phyloP scores from a whole-genome alignment of 2,888 invertebrate species.

The Sylvicola fuscatus region DNA sequence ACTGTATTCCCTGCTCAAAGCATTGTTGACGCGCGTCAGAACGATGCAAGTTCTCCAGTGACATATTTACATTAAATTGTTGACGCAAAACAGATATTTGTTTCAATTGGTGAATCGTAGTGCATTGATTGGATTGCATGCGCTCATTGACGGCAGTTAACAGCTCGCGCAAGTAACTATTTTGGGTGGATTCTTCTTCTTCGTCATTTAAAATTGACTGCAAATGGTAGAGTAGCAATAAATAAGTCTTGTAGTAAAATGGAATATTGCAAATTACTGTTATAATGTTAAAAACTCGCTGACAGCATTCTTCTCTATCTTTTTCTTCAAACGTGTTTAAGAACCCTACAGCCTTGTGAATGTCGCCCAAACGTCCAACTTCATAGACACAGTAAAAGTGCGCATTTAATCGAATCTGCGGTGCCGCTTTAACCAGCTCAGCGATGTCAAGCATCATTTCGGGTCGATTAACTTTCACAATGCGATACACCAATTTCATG shows the following conservation, averaged over 20 bases:
- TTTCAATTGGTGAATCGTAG: background rate
- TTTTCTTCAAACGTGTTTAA: constrained; percentile 12
- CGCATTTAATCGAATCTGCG: constrained; percentile 16
- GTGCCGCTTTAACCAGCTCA: constrained; percentile 17
- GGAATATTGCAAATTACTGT: no score
- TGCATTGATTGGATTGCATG: background rate
- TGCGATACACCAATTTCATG: constrained; percentile 20
- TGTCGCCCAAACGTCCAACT: constrained; percentile 17
- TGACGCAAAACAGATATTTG: constrained; percentile 13
- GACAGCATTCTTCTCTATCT: no score
- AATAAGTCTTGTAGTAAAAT: background rate
- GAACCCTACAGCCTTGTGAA: constrained; percentile 17
- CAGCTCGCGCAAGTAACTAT: background rate
- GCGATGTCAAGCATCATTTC: constrained; percentile 22
- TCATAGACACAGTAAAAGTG: constrained; percentile 22
- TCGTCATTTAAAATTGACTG: background rate
- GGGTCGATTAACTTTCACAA: constrained; percentile 19
- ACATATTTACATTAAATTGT: constrained; percentile 13
- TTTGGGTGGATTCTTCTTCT: background rate
- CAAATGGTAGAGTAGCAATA: background rate
- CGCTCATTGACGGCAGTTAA: background rate
- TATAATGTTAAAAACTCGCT: no score
- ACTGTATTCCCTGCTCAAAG: constrained; percentile 12
- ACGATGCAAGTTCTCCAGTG: constrained; percentile 11
- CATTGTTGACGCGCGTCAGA: background rate